phyloP scores from a whole-genome alignment of 2,888 invertebrate species.

The Pammene aurita region DNA sequence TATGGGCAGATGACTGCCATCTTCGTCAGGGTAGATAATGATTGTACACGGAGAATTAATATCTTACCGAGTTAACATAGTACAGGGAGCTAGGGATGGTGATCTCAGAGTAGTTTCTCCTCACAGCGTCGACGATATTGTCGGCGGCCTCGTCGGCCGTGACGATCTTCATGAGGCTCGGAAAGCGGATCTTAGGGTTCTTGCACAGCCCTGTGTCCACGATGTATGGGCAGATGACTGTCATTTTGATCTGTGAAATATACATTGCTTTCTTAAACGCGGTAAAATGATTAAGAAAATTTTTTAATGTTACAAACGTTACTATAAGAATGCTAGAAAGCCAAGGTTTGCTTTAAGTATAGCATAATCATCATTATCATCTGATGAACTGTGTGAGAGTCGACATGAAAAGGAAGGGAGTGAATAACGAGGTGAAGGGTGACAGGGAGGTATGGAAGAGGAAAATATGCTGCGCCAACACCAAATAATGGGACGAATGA shows the following conservation, averaged over 20 bases:
- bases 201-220: conserved; percentile 94
- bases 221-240: conserved; percentile 94
- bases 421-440: too few species aligned
- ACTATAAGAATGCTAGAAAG: too few species aligned
- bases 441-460: too few species aligned
- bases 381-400: too few species aligned
- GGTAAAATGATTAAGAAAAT: too few species aligned
- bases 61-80: conserved; percentile 73
- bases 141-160: conserved; percentile 85
- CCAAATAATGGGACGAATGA: too few species aligned
- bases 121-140: conserved; percentile 86
- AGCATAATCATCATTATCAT: too few species aligned
- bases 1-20: conserved; percentile 62
- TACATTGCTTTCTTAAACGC: neutral
- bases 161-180: conserved; percentile 85
- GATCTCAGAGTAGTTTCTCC: conserved; percentile 83
- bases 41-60: neutral
- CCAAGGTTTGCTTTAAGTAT: too few species aligned
- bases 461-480: too few species aligned
- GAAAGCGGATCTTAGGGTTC: conserved; percentile 88
- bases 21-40: too few species aligned
- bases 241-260: conserved; percentile 86
- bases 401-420: too few species aligned
- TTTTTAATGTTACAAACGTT: too few species aligned
- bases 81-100: conserved; percentile 85